Base-by-base conservation (phyloP, 2,113 vertebrate genomes). In the Lucifuga dentata region DNA sequence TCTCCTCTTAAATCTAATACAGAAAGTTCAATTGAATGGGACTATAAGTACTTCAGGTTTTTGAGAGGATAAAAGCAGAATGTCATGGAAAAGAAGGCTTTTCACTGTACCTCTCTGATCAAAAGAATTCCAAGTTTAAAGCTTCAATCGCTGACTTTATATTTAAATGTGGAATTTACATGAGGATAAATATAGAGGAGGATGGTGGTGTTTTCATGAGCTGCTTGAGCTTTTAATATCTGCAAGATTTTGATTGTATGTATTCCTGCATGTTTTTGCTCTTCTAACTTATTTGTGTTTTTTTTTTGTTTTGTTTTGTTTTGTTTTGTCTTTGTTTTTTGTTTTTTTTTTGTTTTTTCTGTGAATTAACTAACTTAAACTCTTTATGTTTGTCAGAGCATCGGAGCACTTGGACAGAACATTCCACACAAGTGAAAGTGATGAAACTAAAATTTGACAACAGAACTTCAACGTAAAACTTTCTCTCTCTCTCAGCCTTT, bases 111-210 rank as follows among this genome's bases (percentile, higher is more conserved):
- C 43, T 33, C 12, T 35, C 7, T 41, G 53, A 77, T 75, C 62
- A 78, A 76, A 81, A 44, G 41, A 21, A 67, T 68, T 72, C 15
- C 2, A 33, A 50, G 68, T 56, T 65, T 53, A 35, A 33, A 51
- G 24, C 24, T 73, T 68, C 51, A 69, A 70, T 69, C 17, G 35
- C 52, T 61, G 48, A 73, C 59, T 46, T 44, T 11, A 48, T 12
- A 23, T 56, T 35, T 57, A 48, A 62, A 24, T 48, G 48, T 26
- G 10, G 56, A 24, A 50, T 43, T 53, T 46, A 46, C 68, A 45
- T 20, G 26, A 60, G 16, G 15, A 43, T 56, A 44, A 61, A 49
- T 76, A 62, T 51, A 74, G 39, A 43, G 35, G n/a, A 11, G 26
- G 63, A 67, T 33, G 36, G 8, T 19, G 29, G 11, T 46, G 15